Evolutionary conservation across 2,888 invertebrate genomes (phyloP), one percentile per base, ranked within the genome.

Genomic region (Leptothorax acervorum): DNA sequence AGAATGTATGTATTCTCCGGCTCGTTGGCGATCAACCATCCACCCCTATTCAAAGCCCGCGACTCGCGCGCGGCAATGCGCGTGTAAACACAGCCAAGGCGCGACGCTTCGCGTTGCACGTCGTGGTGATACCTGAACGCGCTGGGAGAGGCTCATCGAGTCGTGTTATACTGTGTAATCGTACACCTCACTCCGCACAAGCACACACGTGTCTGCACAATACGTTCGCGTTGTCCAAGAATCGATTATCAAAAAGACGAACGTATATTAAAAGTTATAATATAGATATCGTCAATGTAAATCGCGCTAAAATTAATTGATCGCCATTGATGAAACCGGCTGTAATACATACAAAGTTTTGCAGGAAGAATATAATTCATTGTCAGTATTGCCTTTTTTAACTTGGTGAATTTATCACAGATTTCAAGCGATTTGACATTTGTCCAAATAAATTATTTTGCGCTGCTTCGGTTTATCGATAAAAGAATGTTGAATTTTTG

Each of bases 101-200:
- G 71, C 82, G 66, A 83, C 73, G 66, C 12, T 42, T 55, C 62
- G 70, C 63, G 66, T 74, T 76, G 76, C 76, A 76, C 62, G 85
- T 81, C 76, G 57, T 71, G 71, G 75, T 76, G 75, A 83, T 84
- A 74, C 86, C 18, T 45, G 78, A 55, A 65, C 75, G 66, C 73
- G 35, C 73, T 78, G 73, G 85, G 84, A 79, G 60, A 79, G 63
- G 63, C 55, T 62, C 73, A 62, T 73, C 79, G 86, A 79, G 90
- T 88, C 83, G 86, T 83, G 88, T 88, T 86, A 82, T 87, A 86
- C 85, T 48, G 28, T 65, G 90, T 90, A 90, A 90, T 86, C 89
- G 88, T 90, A 90, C 88, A 90, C 90, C 83, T 75, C 65, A 12
- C 31, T 62, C 62, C n/a, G 0, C 1, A 28, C 60, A 63, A 48